phyloP scores from a whole-genome alignment of 1,140 invertebrate species.

The Copidosoma floridanum region DNA sequence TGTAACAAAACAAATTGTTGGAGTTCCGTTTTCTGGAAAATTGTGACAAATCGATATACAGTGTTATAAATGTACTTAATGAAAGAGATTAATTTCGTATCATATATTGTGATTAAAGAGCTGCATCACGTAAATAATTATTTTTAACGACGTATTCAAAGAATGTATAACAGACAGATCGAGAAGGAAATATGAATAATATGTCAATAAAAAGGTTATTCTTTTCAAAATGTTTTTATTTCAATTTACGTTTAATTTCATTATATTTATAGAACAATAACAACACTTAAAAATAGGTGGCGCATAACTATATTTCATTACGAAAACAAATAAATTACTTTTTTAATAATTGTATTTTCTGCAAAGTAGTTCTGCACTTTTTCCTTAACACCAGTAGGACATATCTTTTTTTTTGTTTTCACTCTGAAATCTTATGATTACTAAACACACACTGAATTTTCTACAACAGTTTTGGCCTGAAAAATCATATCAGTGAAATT shows the following conservation, averaged over 20 bases:
- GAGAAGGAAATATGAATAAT: conserved; percentile 15
- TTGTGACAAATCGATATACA: conserved; percentile 7
- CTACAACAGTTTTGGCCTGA: no score
- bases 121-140: conserved; percentile 14
- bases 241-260: conserved; percentile 1
- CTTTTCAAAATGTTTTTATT: conserved; percentile 23
- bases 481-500: no score
- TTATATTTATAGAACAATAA: background rate
- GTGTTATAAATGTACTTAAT: conserved; percentile 26
- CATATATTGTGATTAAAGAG: conserved; percentile 11
- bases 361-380: no score
- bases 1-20: conserved; percentile 15
- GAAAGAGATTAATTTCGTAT: conserved; percentile 20
- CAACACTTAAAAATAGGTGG: no score
- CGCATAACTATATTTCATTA: no score
- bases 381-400: no score
- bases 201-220: conserved; percentile 25
- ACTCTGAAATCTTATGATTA: no score
- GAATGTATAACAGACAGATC: conserved; percentile 13
- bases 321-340: no score
- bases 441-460: no score
- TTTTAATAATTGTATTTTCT: no score
- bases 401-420: no score
- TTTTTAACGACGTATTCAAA: conserved; percentile 16
- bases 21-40: background rate